Evolutionary conservation across 2,888 invertebrate genomes (phyloP), one percentile per base, ranked within the genome.

Genomic region (Agrenia bidenticulata): DNA sequence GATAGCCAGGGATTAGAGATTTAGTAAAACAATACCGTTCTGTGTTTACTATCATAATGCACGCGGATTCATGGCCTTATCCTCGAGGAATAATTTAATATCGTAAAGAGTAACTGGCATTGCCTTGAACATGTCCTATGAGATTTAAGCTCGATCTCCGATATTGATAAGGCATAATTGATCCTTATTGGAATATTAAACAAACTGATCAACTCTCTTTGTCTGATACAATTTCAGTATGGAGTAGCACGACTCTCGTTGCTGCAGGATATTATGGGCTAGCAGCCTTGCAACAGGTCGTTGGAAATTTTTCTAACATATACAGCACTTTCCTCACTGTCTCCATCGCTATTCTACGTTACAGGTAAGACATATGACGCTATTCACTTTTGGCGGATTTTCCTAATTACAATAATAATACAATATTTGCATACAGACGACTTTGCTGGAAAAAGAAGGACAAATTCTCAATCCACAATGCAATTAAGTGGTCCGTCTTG

Each of bases 361-460:
- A 73, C 70, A 75, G 75, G 75, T 75, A 64, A 57, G n/a, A 17
- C 45, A 5, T 45, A 9, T 45, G 2, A 23, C 27, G n/a, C n/a
- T n/a, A n/a, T n/a, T n/a, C n/a, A n/a, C n/a, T n/a, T n/a, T 17
- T n/a, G 19, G n/a, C n/a, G n/a, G n/a, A n/a, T n/a, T n/a, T n/a
- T n/a, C n/a, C n/a, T n/a, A 23, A 17, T 13, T 17, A 21, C 4
- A 21, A 13, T 7, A 19, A 53, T 13, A 21, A 24, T 24, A 9
- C 9, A 1, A 27, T 21, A 11, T 41, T 21, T 23, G 15, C 7
- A 9, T 24, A 2, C 27, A 75, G 75, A 49, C 71, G 73, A 2
- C 64, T 75, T 0, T 75, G 75, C 27, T 75, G 72, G 72, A 73
- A 75, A 60, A 73, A 75, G 64, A 75, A 75, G 67, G 75, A 75